Conservation (phyloP, 2,888 invertebrate genomes). For the Phengaris alcon region DNA sequence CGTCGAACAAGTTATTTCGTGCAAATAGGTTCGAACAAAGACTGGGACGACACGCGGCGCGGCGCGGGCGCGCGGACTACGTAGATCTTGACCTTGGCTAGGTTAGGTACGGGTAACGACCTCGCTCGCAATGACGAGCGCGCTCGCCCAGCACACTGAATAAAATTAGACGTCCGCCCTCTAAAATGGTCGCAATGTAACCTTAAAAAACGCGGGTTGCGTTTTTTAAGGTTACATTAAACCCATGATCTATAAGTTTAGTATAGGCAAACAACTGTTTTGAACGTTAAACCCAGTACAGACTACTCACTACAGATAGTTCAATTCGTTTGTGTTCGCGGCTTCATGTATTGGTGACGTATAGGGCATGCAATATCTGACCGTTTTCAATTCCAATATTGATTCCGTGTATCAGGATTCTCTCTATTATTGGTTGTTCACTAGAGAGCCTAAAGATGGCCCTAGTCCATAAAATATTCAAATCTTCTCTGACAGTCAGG, state of each 20-base stretch:
- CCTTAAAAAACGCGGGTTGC: background rate
- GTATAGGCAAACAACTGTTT: background rate
- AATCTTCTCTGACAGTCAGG: too few relatives aligned
- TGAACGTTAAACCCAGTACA: too few relatives aligned
- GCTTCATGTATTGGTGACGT: too few relatives aligned
- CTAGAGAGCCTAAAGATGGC: too few relatives aligned
- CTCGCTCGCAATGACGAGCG: slow-evolving; percentile 37
- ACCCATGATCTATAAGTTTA: background rate
- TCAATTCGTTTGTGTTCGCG: too few relatives aligned
- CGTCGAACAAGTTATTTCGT: background rate
- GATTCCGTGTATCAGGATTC: too few relatives aligned
- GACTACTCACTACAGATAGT: too few relatives aligned
- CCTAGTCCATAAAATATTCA: too few relatives aligned
- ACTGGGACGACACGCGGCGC: slow-evolving; percentile 31
- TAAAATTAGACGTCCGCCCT: slow-evolving; percentile 31
- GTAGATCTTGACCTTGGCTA: slow-evolving; percentile 43
- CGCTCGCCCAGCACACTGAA: slow-evolving; percentile 29
- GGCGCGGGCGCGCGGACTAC: slow-evolving; percentile 21
- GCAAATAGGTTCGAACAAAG: slow-evolving; percentile 13
- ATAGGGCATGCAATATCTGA: too few relatives aligned
- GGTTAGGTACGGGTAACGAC: slow-evolving; percentile 41
- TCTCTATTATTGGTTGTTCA: too few relatives aligned
- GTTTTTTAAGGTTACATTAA: slow-evolving; percentile 4
- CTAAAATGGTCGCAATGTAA: slow-evolving; percentile 19
- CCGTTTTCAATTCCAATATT: too few relatives aligned